These are phyloP conservation scores for Sakesphorus luctuosus DNA, from an alignment of 2,113 vertebrate genomes.

Conservation along the genomic window DNA sequence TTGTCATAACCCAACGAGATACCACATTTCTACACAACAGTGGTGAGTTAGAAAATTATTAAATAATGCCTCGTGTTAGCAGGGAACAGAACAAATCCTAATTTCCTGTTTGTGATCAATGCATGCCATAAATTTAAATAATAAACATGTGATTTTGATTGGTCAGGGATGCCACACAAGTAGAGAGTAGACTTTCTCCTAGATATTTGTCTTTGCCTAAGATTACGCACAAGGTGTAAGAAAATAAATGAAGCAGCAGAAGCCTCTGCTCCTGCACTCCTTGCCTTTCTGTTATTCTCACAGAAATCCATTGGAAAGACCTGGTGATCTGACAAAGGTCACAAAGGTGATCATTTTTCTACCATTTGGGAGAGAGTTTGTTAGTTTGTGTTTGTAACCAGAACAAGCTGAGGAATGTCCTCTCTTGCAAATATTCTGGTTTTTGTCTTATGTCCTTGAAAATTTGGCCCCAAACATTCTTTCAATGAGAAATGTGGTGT, in stretches of 20 bases:
- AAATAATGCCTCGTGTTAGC: background rate
- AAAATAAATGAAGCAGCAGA: background rate
- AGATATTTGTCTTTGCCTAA: background rate
- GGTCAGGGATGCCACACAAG: background rate
- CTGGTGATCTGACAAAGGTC: background rate
- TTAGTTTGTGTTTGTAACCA: background rate
- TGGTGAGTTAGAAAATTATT: background rate
- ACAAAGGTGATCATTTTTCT: background rate
- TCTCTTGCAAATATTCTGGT: background rate
- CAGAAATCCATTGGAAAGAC: background rate
- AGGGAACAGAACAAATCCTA: background rate
- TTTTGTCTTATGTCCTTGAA: background rate
- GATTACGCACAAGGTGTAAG: background rate
- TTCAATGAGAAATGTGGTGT: background rate
- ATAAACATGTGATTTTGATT: background rate
- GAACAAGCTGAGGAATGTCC: background rate
- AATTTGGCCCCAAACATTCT: background rate
- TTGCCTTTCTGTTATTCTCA: background rate
- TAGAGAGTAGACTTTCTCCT: background rate
- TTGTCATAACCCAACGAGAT: background rate
- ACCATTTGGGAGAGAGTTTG: background rate
- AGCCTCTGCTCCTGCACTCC: background rate
- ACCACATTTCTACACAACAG: background rate
- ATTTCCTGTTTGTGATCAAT: background rate
- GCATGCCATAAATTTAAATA: background rate